Evolutionary conservation across 2,797 vertebrate genomes (phyloP).

Genomic region (Micropoecilia bifurca): DNA sequence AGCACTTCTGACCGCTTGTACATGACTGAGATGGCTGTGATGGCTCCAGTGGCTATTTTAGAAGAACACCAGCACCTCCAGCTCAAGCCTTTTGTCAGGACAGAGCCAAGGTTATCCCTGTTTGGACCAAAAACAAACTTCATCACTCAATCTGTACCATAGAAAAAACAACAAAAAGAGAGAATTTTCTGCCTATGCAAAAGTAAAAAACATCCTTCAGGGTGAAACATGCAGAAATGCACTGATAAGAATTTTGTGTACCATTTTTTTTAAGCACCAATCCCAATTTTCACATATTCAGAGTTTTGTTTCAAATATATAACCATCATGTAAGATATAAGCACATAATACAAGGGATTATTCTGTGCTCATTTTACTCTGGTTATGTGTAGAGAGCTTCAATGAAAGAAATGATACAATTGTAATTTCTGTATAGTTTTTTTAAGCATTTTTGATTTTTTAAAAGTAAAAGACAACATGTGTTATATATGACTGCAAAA

Average conservation of each 20-base stretch:
- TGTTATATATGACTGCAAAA: background rate
- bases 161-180: background rate
- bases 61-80: conserved; percentile 29
- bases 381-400: too few relatives aligned
- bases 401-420: too few relatives aligned
- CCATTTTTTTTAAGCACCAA: background rate
- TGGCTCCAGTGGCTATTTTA: conserved; percentile 39
- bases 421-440: too few relatives aligned
- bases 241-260: background rate
- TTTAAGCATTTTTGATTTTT: background rate
- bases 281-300: background rate
- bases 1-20: background rate
- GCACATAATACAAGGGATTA: background rate
- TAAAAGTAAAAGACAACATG: background rate
- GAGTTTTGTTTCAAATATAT: background rate
- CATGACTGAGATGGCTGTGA: conserved; percentile 9
- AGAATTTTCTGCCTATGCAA: background rate
- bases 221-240: background rate
- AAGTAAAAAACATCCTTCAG: background rate
- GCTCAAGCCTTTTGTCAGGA: conserved; percentile 11
- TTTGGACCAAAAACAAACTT: conserved; percentile 6
- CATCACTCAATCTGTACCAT: background rate
- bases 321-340: background rate
- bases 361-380: too few relatives aligned
- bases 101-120: background rate